Base-by-base conservation (phyloP, 92 coral and sea anemone species). In the Bergia sp. region DNA sequence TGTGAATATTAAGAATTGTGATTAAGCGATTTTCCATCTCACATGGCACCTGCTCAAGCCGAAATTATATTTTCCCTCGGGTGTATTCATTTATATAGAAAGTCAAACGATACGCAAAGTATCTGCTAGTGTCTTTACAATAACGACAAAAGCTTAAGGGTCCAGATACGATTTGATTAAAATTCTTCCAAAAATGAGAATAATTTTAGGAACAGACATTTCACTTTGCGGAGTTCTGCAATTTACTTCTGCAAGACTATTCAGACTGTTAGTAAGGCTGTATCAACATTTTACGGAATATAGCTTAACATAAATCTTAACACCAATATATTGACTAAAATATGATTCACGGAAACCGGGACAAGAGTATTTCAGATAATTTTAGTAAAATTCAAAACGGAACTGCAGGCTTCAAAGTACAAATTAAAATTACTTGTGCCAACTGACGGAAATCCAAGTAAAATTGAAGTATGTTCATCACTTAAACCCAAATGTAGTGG, bases 11-110 rank as follows among this genome's bases (percentile, higher is more conserved):
- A 44, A 67, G 78, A 71, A 49, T 84, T 84, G 66, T 84, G 78
- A 84, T 84, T 84, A 84, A 84, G 64, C 87, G 44, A 72, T 84
- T 37, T 67, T 47, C 87, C 79, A 73, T 53, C 49, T 29, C 47
- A 37, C 79, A 16, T 16, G 55, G 74, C 87, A 84, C 87, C 87
- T 84, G 87, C 87, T 80, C 49, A 36, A 47, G 16, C 15, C 16
- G 45, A 84, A 71, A n/a, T 36, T 36, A 69, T 84, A 84, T 72
- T 80, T 82, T 45, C 77, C 37, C 53, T 81, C 74, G 85, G 87
- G 87, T 71, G 42, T 50, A 10, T 84, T 43, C 18, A 64, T 37
- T 5, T 36, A 38, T 49, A 15, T 16, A 2, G 69, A 21, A 61
- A 18, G n/a, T 39, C 9, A 47, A 79, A n/a, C 41, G 36, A 29